phyloP scores from a whole-genome alignment of 2,797 vertebrate genomes.

The Diplodus puntazzo region DNA sequence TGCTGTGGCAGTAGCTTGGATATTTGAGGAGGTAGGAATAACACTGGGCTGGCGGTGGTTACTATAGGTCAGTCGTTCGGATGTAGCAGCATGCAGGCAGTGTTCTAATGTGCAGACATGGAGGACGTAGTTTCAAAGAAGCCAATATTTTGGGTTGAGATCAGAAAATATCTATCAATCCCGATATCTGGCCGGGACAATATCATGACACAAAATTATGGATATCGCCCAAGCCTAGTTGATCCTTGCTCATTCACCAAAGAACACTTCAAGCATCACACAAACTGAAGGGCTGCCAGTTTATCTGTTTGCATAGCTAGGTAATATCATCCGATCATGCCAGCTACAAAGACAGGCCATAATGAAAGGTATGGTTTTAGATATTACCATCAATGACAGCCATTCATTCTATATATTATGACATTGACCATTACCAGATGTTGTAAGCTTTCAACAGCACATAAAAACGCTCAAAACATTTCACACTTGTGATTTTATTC shows the following conservation, averaged over 20 bases:
- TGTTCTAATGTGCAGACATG: no score
- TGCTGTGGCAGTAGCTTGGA: no score
- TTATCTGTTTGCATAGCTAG: conserved; percentile 64
- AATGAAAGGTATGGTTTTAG: conserved; percentile 24
- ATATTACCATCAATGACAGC: neutral
- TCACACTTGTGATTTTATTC: neutral
- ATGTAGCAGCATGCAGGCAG: no score
- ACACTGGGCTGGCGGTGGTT: no score
- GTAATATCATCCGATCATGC: neutral
- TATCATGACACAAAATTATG: no score
- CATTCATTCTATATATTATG: neutral
- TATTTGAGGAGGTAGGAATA: no score
- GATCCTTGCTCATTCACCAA: conserved; percentile 28
- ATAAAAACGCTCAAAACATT: neutral
- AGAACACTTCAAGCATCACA: conserved; percentile 32
- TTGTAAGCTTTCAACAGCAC: neutral
- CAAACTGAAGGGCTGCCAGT: conserved; percentile 17
- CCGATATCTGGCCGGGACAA: no score
- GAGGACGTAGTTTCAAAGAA: no score
- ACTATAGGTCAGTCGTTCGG: no score
- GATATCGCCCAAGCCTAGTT: neutral
- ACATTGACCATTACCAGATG: neutral
- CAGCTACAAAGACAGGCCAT: conserved; percentile 12
- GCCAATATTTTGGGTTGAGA: no score
- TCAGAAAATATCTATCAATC: no score